Evolutionary conservation across 2,888 invertebrate species (phyloP), one percentile per base, ranked within the genome.

Genomic region (Melieria crassipennis): DNA sequence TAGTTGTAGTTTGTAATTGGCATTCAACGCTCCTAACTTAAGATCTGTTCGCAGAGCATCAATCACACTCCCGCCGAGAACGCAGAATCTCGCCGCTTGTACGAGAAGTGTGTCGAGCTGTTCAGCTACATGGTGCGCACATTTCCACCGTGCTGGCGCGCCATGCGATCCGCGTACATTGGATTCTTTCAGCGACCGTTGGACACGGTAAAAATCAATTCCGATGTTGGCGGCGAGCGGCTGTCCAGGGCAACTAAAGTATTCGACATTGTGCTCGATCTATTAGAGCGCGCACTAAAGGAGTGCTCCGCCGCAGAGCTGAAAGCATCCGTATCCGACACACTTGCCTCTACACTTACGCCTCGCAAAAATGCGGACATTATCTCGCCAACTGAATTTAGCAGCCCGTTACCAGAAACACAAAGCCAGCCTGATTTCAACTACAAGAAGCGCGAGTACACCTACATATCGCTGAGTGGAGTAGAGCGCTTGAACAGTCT

Each of bases 401-500:
- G 43, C 10, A 43, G 42, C 7, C 5, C 42, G 6, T 47, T 69
- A 4, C 16, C 62, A 16, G 73, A 64, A 50, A 77, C 74, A 50
- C 65, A 64, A 5, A 73, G 72, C 62, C 78, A 79, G 61, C 79
- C 79, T 13, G 77, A 75, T 30, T 76, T 80, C 56, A 79, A 79
- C 70, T 76, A 78, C 63, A 82, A 82, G 58, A 83, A 86, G 60
- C 87, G 86, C 83, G 78, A 81, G 42, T 80, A 78, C 62, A 78
- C 78, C 7, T 82, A 78, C 45, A 72, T 74, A 45, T 77, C 78
- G 1, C 76, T 81, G 0, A 72, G 75, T 0, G 63, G 87, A 69
- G 77, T 76, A 9, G 87, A 88, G 5, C 88, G 89, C 66, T 86
- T 91, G 72, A 86, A 88, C 9, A 86, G 91, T 46, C 74, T 90